Conservation (phyloP, 2,113 vertebrate genomes). For the Nibea albiflora region DNA sequence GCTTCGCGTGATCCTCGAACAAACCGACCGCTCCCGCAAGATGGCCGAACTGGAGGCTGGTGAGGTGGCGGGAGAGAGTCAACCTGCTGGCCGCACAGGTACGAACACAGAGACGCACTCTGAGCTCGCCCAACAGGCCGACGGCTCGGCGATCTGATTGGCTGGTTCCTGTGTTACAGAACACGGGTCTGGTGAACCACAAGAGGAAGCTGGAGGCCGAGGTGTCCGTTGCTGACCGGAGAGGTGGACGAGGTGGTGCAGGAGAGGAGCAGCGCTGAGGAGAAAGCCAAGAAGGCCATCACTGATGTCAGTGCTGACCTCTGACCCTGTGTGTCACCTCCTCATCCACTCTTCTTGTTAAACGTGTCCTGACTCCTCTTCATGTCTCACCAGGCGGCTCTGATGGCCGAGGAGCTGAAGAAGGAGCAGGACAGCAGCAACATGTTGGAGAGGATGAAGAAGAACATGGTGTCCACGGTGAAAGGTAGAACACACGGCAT, state of each 20-base stretch:
- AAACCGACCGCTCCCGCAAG: constrained; percentile 83
- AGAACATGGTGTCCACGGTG: constrained; percentile 90
- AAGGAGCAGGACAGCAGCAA: constrained; percentile 93
- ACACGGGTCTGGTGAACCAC: constrained; percentile 83
- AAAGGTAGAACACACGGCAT: constrained; percentile 70
- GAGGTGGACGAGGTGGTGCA: constrained; percentile 88
- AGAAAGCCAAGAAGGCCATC: constrained; percentile 96
- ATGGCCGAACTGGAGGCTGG: constrained; percentile 88
- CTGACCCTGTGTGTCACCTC: neutral
- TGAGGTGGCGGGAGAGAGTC: constrained; percentile 87
- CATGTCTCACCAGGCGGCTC: constrained; percentile 86
- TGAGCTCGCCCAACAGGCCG: too few relatives aligned
- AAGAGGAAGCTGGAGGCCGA: constrained; percentile 90
- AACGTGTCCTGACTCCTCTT: neutral
- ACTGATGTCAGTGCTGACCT: constrained; percentile 85
- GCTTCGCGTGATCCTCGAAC: constrained; percentile 84
- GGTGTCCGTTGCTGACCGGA: constrained; percentile 82
- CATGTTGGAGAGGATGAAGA: constrained; percentile 93
- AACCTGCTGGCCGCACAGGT: constrained; percentile 88
- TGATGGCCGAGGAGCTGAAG: constrained; percentile 97
- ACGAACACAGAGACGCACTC: neutral
- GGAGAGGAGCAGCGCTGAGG: constrained; percentile 90
- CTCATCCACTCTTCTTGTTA: neutral
- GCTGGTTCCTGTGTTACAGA: constrained; percentile 56
- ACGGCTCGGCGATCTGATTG: neutral